Percentiles rank a stretch among this genome's conserved stretches.
Conservation (phyloP, 2,797 vertebrate genomes). For the Scolopax rusticola region DNA sequence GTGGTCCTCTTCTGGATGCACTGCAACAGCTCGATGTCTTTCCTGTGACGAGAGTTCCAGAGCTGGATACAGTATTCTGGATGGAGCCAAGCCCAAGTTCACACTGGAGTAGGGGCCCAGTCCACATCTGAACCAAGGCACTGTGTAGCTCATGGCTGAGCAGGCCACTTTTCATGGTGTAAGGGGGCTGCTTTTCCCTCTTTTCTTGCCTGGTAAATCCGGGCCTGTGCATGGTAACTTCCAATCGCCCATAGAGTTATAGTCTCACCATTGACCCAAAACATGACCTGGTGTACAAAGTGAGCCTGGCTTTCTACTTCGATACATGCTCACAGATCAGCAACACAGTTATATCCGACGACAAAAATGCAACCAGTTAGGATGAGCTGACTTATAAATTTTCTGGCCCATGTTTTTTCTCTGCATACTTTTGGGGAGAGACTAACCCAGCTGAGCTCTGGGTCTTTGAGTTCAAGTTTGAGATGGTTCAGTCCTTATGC, state of each 20-base stretch:
- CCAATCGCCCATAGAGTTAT: neutral
- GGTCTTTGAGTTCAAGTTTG: neutral
- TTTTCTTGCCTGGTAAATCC: neutral
- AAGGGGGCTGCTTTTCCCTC: neutral
- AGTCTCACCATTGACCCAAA: neutral
- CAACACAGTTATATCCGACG: neutral
- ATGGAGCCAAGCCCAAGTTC: neutral
- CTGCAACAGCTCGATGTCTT: neutral
- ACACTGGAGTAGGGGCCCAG: neutral
- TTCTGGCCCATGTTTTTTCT: neutral
- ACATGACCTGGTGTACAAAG: neutral
- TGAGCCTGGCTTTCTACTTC: neutral
- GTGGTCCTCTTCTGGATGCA: neutral
- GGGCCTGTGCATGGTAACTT: neutral
- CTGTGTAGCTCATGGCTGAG: neutral
- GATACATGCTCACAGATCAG: neutral
- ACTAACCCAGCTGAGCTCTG: neutral
- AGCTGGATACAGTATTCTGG: neutral
- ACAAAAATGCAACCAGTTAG: neutral
- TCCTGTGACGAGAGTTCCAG: neutral
- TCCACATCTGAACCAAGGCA: neutral
- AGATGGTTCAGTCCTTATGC: neutral
- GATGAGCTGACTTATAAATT: neutral
- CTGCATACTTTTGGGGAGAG: neutral
- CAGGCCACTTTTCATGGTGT: neutral